Percentiles rank a stretch among this genome's conserved stretches.
These are phyloP conservation scores for Diplolepis rosae DNA, from an alignment of 2,888 invertebrate genomes.

Conservation along the genomic window DNA sequence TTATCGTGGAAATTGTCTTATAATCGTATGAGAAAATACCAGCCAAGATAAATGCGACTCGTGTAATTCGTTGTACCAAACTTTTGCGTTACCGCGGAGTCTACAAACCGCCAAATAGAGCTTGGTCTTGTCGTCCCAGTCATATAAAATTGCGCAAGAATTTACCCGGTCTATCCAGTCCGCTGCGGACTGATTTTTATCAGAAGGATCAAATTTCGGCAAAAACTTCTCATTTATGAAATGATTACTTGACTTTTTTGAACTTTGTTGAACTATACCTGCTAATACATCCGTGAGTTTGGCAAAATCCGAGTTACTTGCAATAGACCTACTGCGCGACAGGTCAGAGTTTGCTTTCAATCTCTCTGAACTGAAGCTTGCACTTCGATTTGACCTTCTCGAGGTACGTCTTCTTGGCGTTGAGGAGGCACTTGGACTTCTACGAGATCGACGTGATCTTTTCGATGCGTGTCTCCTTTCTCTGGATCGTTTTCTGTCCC, in stretches of 20 bases:
- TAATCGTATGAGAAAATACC: constrained; percentile 37
- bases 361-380: no score
- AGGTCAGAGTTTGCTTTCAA: no score
- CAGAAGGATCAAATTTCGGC: constrained; percentile 48
- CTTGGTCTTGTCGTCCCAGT: no score
- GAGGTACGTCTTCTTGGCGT: no score
- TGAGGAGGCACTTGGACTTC: no score
- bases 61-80: constrained; percentile 43
- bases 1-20: constrained; percentile 43
- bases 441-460: no score
- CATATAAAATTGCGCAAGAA: constrained; percentile 34
- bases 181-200: no score
- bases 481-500: no score
- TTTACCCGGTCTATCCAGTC: constrained; percentile 45
- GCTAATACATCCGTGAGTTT: constrained; percentile 37
- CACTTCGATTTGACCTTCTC: no score
- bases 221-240: constrained; percentile 46
- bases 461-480: no score
- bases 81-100: constrained; percentile 41
- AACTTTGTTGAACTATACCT: constrained; percentile 34
- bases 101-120: constrained; percentile 42
- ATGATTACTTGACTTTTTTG: constrained; percentile 31
- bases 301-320: constrained; percentile 29
- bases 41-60: constrained; percentile 36
- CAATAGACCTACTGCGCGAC: neutral